A percentile compares a stretch with the other conserved stretches of the same genome.
These are phyloP conservation scores for Stomatorhinus walkeri DNA, from an alignment of 2,797 vertebrate species.

Conservation along the genomic window DNA sequence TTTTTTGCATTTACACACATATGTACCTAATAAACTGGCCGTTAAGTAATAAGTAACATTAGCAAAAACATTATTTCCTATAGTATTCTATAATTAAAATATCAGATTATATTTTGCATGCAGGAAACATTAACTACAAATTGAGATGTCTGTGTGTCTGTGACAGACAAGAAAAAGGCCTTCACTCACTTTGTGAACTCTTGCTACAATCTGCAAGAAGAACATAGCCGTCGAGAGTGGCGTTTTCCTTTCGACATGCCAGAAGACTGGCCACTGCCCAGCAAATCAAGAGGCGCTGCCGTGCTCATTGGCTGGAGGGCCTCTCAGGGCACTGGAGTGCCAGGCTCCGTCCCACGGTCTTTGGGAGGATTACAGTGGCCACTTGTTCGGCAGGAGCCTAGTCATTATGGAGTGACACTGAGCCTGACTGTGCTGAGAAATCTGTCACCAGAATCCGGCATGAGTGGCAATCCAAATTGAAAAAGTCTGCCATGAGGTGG, in stretches of 20 bases:
- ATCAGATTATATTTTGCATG: background rate
- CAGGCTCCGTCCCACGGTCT: conserved; percentile 43
- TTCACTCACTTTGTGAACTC: conserved; percentile 5
- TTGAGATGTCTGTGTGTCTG: background rate
- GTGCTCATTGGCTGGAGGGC: conserved; percentile 32
- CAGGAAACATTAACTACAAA: background rate
- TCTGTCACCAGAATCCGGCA: conserved; percentile 55
- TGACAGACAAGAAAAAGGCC: background rate
- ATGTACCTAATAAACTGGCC: background rate
- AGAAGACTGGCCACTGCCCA: conserved; percentile 15
- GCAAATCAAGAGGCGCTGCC: conserved; percentile 23
- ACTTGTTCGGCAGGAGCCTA: conserved; percentile 50
- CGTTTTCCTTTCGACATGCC: background rate
- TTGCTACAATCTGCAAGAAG: conserved; percentile 9
- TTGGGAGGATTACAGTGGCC: conserved; percentile 47
- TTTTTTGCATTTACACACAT: background rate
- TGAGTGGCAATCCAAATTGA: conserved; percentile 53
- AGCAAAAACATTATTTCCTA: background rate
- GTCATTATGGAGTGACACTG: conserved; percentile 47
- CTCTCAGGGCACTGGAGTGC: conserved; percentile 33
- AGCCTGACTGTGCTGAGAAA: conserved; percentile 47
- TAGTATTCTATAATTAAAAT: background rate
- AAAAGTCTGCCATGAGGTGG: conserved; percentile 52
- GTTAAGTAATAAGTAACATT: background rate
- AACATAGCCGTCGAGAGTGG: background rate